Evolutionary conservation across 1,140 invertebrate genomes (phyloP).

Genomic region (Sarcophaga bullata): DNA sequence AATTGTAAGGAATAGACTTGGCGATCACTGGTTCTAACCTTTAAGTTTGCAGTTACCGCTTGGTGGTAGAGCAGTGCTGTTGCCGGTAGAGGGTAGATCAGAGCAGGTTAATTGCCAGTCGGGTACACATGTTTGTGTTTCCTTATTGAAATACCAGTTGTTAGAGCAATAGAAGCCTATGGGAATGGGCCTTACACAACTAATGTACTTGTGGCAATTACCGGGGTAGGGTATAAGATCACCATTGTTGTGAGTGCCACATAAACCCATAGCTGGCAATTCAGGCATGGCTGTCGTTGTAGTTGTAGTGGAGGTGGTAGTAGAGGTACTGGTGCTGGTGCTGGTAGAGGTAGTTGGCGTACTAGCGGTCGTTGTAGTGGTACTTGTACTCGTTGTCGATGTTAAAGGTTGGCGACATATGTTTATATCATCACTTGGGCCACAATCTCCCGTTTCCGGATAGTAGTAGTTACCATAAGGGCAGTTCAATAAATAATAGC

Average conservation of each 20-base stretch:
- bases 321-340: neutral
- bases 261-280: slow-evolving; percentile 48
- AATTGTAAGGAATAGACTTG: slow-evolving; percentile 55
- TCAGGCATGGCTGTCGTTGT: too few relatives aligned
- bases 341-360: slow-evolving; percentile 2
- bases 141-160: slow-evolving; percentile 50
- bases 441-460: slow-evolving; percentile 50
- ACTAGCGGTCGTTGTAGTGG: slow-evolving; percentile 18
- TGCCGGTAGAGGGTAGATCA: slow-evolving; percentile 40
- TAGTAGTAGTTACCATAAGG: slow-evolving; percentile 52
- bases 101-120: neutral
- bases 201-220: slow-evolving; percentile 59
- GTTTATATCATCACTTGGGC: slow-evolving; percentile 44
- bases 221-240: slow-evolving; percentile 55
- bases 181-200: slow-evolving; percentile 55
- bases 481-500: slow-evolving; percentile 47
- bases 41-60: slow-evolving; percentile 54
- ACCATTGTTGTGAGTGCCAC: slow-evolving; percentile 48
- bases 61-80: slow-evolving; percentile 45
- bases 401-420: neutral
- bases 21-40: slow-evolving; percentile 47
- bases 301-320: neutral
- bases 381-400: neutral
- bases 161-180: slow-evolving; percentile 54
- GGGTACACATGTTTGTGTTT: slow-evolving; percentile 27